These are phyloP conservation scores for Linnaemya tessellans DNA, from an alignment of 2,888 invertebrate species.

Conservation along the genomic window DNA sequence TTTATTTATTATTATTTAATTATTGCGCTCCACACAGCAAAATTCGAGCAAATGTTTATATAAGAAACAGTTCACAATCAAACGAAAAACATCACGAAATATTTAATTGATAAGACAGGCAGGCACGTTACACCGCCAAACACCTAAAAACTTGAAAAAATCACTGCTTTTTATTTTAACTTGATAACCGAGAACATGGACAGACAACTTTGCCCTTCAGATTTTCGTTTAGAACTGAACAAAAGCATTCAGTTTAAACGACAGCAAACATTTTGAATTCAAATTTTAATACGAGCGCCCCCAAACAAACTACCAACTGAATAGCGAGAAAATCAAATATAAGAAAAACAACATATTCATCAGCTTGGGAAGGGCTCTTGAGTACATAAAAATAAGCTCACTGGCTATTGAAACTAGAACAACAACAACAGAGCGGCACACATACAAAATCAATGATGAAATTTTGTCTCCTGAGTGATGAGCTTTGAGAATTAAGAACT, in stretches of 20 bases:
- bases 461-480: conserved; percentile 48
- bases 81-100: conserved; percentile 15
- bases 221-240: conserved; percentile 67
- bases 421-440: conserved; percentile 8
- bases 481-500: conserved; percentile 44
- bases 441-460: conserved; percentile 16
- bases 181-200: conserved; percentile 52
- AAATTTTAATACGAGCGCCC: conserved; percentile 32
- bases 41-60: background rate
- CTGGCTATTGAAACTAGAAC: background rate
- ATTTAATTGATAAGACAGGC: conserved; percentile 39
- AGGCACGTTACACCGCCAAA: conserved; percentile 10
- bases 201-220: conserved; percentile 67
- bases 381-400: conserved; percentile 44
- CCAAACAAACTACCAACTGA: conserved; percentile 23
- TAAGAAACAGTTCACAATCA: background rate
- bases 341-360: conserved; percentile 32
- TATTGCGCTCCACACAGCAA: background rate
- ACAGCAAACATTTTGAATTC: conserved; percentile 57
- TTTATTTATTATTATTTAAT: background rate
- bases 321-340: background rate
- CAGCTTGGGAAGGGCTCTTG: conserved; percentile 49
- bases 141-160: conserved; percentile 41
- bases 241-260: conserved; percentile 48
- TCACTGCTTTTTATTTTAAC: conserved; percentile 13